Evolutionary conservation across 1,140 invertebrate genomes (phyloP).

Genomic region (Saccostrea cuccullata): DNA sequence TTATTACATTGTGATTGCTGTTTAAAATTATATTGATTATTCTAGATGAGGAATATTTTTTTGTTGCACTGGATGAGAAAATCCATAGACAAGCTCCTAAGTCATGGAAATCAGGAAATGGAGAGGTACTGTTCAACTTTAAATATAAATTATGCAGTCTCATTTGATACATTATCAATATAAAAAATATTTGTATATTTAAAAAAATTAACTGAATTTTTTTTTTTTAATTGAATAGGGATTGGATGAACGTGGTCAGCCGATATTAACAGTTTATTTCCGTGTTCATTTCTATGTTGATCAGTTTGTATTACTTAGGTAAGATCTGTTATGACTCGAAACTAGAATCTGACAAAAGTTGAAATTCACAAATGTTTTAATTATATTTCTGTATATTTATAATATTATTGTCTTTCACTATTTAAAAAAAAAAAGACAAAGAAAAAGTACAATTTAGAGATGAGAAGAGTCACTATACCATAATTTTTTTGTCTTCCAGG

Average conservation of each 20-base stretch:
- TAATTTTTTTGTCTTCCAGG: conserved; percentile 79
- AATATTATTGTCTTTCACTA: too few relatives aligned
- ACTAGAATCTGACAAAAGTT: not conserved
- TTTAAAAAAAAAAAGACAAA: too few relatives aligned
- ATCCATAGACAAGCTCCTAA: conserved; percentile 97
- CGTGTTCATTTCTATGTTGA: conserved; percentile 97
- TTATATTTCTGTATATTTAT: too few relatives aligned
- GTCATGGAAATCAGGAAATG: conserved; percentile 94
- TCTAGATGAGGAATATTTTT: conserved; percentile 96
- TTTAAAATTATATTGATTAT: conserved; percentile 59
- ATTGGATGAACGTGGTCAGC: conserved; percentile 90
- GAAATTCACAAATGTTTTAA: not conserved
- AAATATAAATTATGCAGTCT: too few relatives aligned
- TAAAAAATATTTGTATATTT: not conserved
- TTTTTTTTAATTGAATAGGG: conserved; percentile 82
- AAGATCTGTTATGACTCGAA: conserved; percentile 64
- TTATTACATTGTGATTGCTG: not conserved
- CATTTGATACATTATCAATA: too few relatives aligned
- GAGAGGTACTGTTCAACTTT: conserved; percentile 83
- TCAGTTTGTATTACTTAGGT: conserved; percentile 85
- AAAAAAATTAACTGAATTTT: not conserved
- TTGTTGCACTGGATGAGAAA: conserved; percentile 95
- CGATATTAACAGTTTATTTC: conserved; percentile 93
- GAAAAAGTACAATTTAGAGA: too few relatives aligned
- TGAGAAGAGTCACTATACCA: not conserved